Conservation (phyloP, 2,888 invertebrate species). For the Brachynemurus nebulosus region DNA sequence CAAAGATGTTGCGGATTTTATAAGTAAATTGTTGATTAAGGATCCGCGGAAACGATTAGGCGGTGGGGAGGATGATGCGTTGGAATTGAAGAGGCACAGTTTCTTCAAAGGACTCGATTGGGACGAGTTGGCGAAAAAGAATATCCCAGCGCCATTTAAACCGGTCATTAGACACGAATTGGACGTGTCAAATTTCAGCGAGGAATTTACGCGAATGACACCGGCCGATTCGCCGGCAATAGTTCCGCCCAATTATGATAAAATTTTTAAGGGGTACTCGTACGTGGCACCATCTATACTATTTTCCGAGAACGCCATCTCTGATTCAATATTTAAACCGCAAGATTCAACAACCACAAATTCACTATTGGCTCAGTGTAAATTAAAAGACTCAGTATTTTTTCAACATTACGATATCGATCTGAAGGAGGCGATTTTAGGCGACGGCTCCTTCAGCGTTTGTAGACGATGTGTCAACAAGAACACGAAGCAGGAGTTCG, state of each 20-base stretch:
- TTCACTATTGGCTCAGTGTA: constrained; percentile 23
- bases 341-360: constrained; percentile 24
- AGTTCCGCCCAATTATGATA: constrained; percentile 71
- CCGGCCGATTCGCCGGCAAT: constrained; percentile 86
- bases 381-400: constrained; percentile 55
- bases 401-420: constrained; percentile 73
- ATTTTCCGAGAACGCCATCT: constrained; percentile 65
- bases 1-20: constrained; percentile 60
- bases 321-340: constrained; percentile 53
- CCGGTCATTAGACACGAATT: constrained; percentile 76
- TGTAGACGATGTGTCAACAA: constrained; percentile 68
- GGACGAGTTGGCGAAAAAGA: constrained; percentile 63
- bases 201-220: constrained; percentile 88
- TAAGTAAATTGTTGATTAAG: constrained; percentile 70
- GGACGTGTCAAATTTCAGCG: constrained; percentile 92
- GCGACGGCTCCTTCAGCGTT: constrained; percentile 82
- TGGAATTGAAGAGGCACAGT: constrained; percentile 76
- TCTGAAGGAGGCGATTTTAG: constrained; percentile 52
- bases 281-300: constrained; percentile 88
- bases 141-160: constrained; percentile 75
- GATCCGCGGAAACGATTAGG: constrained; percentile 80
- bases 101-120: constrained; percentile 82
- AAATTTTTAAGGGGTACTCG: constrained; percentile 85
- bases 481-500: constrained; percentile 59
- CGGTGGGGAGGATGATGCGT: constrained; percentile 71